These are phyloP conservation scores for Drosophila seguyi DNA, from an alignment of 1,140 invertebrate genomes.

Conservation along the genomic window DNA sequence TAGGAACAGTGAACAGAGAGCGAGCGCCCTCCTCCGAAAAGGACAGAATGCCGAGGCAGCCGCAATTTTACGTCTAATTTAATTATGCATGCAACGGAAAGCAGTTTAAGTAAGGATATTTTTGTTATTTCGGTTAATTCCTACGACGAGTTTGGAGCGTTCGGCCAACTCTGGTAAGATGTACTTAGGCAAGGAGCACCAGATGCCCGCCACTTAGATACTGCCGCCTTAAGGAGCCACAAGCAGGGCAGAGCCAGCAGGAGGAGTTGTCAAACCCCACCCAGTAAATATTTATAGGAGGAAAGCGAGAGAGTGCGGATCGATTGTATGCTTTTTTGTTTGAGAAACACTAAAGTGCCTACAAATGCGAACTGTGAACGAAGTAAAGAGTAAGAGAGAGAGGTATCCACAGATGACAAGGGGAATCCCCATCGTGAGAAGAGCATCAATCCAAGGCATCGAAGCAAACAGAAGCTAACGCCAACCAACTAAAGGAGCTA, in stretches of 20 bases:
- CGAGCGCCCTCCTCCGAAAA: constrained; percentile 20
- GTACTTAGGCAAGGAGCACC: constrained; percentile 24
- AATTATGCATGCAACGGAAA: constrained; percentile 26
- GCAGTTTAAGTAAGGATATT: constrained; percentile 61
- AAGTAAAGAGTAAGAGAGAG: not conserved
- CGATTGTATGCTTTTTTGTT: constrained; percentile 67
- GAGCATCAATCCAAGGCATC: constrained; percentile 58
- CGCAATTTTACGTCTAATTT: constrained; percentile 36
- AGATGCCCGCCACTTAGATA: constrained; percentile 21
- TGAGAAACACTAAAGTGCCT: constrained; percentile 77
- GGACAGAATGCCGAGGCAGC: constrained; percentile 17
- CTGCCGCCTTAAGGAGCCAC: constrained; percentile 22
- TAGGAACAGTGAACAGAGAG: constrained; percentile 20
- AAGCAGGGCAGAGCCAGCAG: not conserved
- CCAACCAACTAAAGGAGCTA: constrained; percentile 30
- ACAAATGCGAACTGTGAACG: constrained; percentile 57
- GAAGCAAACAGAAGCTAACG: constrained; percentile 67
- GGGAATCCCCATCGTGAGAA: constrained; percentile 10
- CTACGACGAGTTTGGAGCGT: constrained; percentile 45
- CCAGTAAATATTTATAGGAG: constrained; percentile 61
- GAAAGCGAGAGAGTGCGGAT: not conserved
- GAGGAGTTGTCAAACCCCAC: constrained; percentile 16
- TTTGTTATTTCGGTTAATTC: constrained; percentile 56
- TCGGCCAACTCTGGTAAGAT: constrained; percentile 21
- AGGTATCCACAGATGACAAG: constrained; percentile 14